phyloP scores from a whole-genome alignment of 2,888 invertebrate species.

The Himalopsyche kuldschensis region DNA sequence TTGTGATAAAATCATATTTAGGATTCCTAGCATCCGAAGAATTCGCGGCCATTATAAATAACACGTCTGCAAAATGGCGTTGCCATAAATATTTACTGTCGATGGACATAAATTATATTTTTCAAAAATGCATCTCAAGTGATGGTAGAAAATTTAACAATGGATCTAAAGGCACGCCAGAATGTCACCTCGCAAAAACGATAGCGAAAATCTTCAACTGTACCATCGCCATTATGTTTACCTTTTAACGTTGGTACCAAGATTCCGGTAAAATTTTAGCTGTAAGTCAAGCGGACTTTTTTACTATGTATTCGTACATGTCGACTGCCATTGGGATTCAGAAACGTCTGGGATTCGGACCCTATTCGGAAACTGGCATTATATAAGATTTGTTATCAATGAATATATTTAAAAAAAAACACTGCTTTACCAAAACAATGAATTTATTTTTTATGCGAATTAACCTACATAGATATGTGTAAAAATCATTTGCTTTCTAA shows the following conservation, averaged over 20 bases:
- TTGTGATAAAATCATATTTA: not conserved
- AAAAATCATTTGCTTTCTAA: no score
- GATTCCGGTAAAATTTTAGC: not conserved
- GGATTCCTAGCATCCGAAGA: not conserved
- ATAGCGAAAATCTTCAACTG: not conserved
- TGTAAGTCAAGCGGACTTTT: not conserved
- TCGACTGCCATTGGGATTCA: no score
- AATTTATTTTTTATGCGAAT: no score
- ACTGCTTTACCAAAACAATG: no score
- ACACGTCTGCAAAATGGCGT: not conserved
- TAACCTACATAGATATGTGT: no score
- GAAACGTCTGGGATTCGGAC: no score
- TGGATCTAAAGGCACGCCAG: not conserved
- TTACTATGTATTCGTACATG: not conserved
- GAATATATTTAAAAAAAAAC: no score
- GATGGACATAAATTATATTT: not conserved
- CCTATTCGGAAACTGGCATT: no score
- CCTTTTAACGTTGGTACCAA: not conserved
- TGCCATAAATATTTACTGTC: not conserved
- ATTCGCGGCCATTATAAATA: not conserved
- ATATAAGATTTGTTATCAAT: no score
- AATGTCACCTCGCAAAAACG: not conserved
- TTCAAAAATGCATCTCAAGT: not conserved
- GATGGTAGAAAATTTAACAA: not conserved
- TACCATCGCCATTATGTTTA: not conserved